Conservation (phyloP, 2,888 invertebrate genomes). For the Pimpla rufipes region DNA sequence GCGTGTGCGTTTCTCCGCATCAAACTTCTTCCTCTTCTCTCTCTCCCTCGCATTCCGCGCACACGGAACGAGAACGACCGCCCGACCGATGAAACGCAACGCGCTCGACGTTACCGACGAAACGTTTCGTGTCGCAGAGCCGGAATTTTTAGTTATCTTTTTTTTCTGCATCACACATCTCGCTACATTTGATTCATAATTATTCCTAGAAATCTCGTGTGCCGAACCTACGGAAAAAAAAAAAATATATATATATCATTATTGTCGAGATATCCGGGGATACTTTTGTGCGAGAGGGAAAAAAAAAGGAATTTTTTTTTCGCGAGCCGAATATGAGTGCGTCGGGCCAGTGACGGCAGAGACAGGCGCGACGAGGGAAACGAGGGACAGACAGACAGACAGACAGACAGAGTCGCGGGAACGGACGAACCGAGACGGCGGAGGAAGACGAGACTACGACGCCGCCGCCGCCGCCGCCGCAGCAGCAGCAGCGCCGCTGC, state of each 20-base stretch:
- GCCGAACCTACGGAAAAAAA: too few relatives aligned
- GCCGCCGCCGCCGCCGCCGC: constrained; percentile 70
- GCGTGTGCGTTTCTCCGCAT: constrained; percentile 14
- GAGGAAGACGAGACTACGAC: constrained; percentile 64
- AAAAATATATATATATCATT: too few relatives aligned
- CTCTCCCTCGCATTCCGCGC: not conserved
- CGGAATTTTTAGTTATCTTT: too few relatives aligned
- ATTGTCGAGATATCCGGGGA: too few relatives aligned
- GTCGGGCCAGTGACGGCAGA: constrained; percentile 56
- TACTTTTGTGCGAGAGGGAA: too few relatives aligned
- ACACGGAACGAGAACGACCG: not conserved
- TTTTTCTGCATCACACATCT: too few relatives aligned
- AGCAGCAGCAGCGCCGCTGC: constrained; percentile 57
- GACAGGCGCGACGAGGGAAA: constrained; percentile 44
- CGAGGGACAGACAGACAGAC: constrained; percentile 51
- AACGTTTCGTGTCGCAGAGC: not conserved
- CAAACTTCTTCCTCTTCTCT: not conserved
- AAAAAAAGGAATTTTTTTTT: not conserved
- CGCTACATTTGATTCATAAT: too few relatives aligned
- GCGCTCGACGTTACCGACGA: not conserved
- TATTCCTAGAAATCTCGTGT: too few relatives aligned
- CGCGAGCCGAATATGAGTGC: constrained; percentile 33
- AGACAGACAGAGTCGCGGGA: constrained; percentile 45
- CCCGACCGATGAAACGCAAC: not conserved
- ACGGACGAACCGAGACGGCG: constrained; percentile 71